Percentiles rank a stretch among this genome's conserved stretches.
phyloP scores from a whole-genome alignment of 2,797 vertebrate genomes.

The Melanogrammus aeglefinus region DNA sequence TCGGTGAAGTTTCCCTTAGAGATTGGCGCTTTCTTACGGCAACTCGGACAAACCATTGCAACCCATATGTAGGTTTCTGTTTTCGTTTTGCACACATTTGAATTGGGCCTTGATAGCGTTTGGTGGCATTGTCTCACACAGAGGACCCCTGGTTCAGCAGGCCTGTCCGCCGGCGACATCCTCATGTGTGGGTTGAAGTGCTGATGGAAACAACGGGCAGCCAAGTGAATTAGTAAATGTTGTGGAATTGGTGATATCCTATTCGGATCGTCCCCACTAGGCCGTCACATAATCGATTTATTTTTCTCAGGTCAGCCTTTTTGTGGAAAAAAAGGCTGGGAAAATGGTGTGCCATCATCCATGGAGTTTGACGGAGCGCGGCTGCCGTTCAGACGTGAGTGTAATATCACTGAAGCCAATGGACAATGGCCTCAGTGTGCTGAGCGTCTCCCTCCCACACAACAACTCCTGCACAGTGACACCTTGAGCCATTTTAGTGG shows the following conservation, averaged over 20 bases:
- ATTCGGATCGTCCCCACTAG: neutral
- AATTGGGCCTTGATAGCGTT: neutral
- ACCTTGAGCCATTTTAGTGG: neutral
- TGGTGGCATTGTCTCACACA: no score
- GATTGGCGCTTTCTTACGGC: conserved; percentile 65
- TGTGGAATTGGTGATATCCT: neutral
- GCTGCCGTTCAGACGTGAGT: neutral
- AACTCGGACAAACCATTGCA: neutral
- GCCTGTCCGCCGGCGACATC: neutral
- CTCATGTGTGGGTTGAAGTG: neutral
- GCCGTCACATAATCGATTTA: neutral
- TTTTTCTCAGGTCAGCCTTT: neutral
- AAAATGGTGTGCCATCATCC: neutral
- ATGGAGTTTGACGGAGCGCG: neutral
- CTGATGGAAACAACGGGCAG: neutral
- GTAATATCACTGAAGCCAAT: neutral
- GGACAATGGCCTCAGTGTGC: neutral
- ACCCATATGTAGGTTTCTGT: neutral
- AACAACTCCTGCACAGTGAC: neutral
- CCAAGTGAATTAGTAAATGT: neutral
- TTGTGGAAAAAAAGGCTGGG: neutral
- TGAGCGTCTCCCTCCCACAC: no score
- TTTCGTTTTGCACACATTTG: neutral
- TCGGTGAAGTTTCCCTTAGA: conserved; percentile 38
- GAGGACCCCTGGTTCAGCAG: no score